phyloP scores from a whole-genome alignment of 1,140 invertebrate genomes.

The Pogonomyrmex californicus region DNA sequence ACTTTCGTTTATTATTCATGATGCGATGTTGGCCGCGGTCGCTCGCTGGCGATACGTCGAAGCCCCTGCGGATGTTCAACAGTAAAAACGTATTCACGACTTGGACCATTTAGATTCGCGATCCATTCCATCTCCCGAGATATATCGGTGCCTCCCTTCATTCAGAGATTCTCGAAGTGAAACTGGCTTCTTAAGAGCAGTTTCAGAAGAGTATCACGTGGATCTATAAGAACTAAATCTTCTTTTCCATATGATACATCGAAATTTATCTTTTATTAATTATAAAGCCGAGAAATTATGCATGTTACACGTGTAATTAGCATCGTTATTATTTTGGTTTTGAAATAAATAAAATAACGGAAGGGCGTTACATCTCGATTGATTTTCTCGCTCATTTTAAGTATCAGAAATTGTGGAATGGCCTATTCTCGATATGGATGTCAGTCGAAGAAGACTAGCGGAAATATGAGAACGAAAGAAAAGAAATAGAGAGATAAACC shows the following conservation, averaged over 20 bases:
- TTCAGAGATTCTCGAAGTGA: conserved; percentile 26
- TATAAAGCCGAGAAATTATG: not conserved
- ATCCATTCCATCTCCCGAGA: conserved; percentile 33
- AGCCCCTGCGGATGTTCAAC: conserved; percentile 69
- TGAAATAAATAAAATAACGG: not conserved
- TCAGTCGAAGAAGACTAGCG: conserved; percentile 5
- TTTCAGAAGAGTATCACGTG: not conserved
- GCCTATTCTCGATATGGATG: conserved; percentile 8
- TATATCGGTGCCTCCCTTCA: conserved; percentile 14
- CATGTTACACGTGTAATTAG: not conserved
- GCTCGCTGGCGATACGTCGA: conserved; percentile 65
- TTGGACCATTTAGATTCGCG: conserved; percentile 8
- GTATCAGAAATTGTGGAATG: not conserved
- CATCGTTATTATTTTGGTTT: conserved; percentile 3
- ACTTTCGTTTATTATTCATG: conserved; percentile 83
- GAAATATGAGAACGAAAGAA: conserved; percentile 24
- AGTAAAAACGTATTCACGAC: conserved; percentile 57
- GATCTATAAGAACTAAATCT: not conserved
- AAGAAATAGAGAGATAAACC: conserved; percentile 40
- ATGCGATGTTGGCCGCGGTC: conserved; percentile 77
- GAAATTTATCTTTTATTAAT: not conserved
- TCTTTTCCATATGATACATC: not conserved
- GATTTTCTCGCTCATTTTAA: not conserved
- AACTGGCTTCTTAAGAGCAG: conserved; percentile 28
- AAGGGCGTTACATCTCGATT: not conserved